These are phyloP conservation scores for Ylistrum balloti DNA, from an alignment of 1,140 invertebrate species.

Conservation along the genomic window DNA sequence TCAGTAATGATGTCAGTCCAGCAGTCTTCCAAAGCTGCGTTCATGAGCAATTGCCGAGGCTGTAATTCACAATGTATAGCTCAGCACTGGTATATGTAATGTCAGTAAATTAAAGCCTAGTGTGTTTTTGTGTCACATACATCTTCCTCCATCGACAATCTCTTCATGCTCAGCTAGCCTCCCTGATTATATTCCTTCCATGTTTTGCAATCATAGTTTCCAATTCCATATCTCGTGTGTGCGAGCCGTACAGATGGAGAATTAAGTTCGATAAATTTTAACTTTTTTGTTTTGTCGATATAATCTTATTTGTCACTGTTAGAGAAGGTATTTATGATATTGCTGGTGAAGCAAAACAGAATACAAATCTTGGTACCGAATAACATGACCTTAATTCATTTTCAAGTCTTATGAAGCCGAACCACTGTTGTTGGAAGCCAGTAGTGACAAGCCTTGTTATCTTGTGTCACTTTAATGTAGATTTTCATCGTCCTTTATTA, in stretches of 20 bases:
- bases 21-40: background rate
- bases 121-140: background rate
- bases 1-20: background rate
- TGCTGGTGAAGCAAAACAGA: background rate
- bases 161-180: conserved; percentile 7
- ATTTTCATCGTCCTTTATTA: too few species aligned
- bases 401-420: too few species aligned
- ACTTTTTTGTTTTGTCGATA: background rate
- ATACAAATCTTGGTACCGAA: too few species aligned
- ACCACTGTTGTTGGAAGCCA: too few species aligned
- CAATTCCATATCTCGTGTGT: background rate
- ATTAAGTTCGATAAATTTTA: conserved; percentile 29
- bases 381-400: too few species aligned
- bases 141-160: background rate
- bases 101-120: background rate
- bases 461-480: too few species aligned
- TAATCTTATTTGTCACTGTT: background rate
- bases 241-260: conserved; percentile 9
- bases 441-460: too few species aligned
- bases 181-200: background rate
- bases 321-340: background rate
- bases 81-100: background rate
- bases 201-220: background rate
- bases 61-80: background rate
- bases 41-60: background rate